Evolutionary conservation across 2,113 vertebrate genomes (phyloP), one percentile per base, ranked within the genome.

Genomic region (Ancistrus triradiatus): DNA sequence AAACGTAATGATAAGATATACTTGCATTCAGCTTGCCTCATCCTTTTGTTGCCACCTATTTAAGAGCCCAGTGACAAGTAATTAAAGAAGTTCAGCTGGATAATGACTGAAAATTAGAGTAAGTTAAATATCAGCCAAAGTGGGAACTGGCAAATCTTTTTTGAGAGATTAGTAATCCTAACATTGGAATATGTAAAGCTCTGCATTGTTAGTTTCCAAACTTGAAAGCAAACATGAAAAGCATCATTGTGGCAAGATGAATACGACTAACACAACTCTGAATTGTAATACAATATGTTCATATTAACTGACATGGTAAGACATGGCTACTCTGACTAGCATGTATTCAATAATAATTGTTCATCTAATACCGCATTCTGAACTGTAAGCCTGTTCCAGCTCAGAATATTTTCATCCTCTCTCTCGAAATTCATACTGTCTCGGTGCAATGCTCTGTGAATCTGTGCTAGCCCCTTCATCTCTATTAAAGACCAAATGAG

Each of bases 401-500:
- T n/a, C n/a, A n/a, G n/a, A n/a, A n/a, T n/a, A n/a, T n/a, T n/a
- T n/a, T n/a, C n/a, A n/a, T n/a, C n/a, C n/a, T n/a, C n/a, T n/a
- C n/a, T n/a, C n/a, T n/a, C n/a, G n/a, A n/a, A n/a, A n/a, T n/a
- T n/a, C n/a, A n/a, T n/a, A n/a, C n/a, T n/a, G n/a, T 68, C 59
- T 68, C 47, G 18, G 51, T 58, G 33, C 53, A 33, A 78, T 72
- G 14, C 19, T 44, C 46, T 52, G 43, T 24, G 24, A 7, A 18
- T 59, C 62, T 44, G 22, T 69, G 35, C 25, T 47, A 8, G 42
- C 64, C 63, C 63, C 58, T 81, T 83, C 51, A 74, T 78, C 80
- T 78, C 70, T 70, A 77, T 83, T 81, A 81, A 42, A 49, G 64
- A 79, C 46, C 73, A 80, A 81, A 83, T 80, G 75, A 83, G 75